A percentile compares a stretch with the other conserved stretches of the same genome.
Evolutionary conservation across 2,113 vertebrate species (phyloP).

Genomic region (Mus musculus): DNA sequence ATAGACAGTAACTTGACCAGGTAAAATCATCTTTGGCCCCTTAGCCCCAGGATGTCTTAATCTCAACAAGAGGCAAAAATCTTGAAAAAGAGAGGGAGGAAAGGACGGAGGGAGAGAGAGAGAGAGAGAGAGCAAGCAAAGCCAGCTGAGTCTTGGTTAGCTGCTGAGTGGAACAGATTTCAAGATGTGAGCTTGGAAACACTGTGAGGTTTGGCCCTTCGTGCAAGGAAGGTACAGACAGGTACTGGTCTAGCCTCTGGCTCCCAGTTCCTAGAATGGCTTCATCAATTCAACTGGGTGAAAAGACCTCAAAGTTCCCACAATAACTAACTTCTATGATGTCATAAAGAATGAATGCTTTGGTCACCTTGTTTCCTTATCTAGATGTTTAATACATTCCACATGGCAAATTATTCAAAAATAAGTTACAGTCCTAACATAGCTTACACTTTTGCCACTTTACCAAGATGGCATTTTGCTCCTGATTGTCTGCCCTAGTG

Average conservation of each 20-base stretch:
- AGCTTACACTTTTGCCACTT: not conserved
- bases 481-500: not conserved
- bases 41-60: not conserved
- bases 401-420: not conserved
- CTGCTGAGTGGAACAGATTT: not conserved
- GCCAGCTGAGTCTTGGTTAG: not conserved
- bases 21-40: not conserved
- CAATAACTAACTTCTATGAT: slow-evolving; percentile 36
- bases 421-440: not conserved
- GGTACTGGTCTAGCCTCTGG: not conserved
- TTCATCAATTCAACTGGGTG: not conserved
- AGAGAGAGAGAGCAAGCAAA: not conserved
- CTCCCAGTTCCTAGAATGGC: not conserved
- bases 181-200: not conserved
- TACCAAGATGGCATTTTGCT: not conserved
- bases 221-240: not conserved
- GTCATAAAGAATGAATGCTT: slow-evolving; percentile 31
- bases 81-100: not conserved
- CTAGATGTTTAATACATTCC: slow-evolving; percentile 16
- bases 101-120: not conserved
- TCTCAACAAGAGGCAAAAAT: not conserved
- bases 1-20: not conserved
- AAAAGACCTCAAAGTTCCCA: not conserved
- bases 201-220: not conserved
- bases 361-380: not conserved